phyloP scores from a whole-genome alignment of 2,113 vertebrate species.

The Aplodontia rufa region DNA sequence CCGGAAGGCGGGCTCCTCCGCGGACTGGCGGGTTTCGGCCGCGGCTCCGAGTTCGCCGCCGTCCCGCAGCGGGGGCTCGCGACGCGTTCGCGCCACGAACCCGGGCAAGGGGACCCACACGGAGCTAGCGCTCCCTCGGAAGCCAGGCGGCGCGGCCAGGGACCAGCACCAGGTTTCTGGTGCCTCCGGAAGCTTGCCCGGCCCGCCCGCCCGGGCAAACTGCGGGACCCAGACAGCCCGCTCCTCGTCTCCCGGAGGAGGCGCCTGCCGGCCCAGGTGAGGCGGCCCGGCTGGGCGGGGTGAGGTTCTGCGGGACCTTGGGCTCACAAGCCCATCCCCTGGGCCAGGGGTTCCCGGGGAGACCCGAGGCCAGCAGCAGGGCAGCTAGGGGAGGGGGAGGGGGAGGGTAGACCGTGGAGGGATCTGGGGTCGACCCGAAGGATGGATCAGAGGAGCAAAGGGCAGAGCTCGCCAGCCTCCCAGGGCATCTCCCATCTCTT shows the following conservation, averaged over 20 bases:
- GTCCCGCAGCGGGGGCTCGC: no score
- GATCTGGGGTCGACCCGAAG: rapidly evolving
- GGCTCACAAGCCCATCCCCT: neutral
- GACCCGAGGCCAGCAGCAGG: rapidly evolving
- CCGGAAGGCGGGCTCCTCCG: no score
- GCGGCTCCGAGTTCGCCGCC: rapidly evolving
- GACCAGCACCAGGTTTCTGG: neutral
- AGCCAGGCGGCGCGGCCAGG: neutral
- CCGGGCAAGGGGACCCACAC: no score
- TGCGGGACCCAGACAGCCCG: slow-evolving; percentile 85
- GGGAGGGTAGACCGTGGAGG: neutral
- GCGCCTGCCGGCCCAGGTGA: slow-evolving; percentile 85
- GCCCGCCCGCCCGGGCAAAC: slow-evolving; percentile 82
- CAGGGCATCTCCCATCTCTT: neutral
- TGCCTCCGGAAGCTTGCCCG: slow-evolving; percentile 81
- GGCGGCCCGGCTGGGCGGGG: neutral
- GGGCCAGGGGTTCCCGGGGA: neutral
- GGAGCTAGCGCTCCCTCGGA: rapidly evolving
- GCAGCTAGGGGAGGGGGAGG: no score
- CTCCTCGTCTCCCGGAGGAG: slow-evolving; percentile 85
- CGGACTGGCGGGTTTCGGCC: no score
- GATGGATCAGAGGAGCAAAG: rapidly evolving
- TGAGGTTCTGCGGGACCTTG: neutral
- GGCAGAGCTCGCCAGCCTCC: no score
- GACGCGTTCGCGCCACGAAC: no score